Base-by-base conservation (phyloP, 2,113 vertebrate genomes). In the Sebastes fasciatus region DNA sequence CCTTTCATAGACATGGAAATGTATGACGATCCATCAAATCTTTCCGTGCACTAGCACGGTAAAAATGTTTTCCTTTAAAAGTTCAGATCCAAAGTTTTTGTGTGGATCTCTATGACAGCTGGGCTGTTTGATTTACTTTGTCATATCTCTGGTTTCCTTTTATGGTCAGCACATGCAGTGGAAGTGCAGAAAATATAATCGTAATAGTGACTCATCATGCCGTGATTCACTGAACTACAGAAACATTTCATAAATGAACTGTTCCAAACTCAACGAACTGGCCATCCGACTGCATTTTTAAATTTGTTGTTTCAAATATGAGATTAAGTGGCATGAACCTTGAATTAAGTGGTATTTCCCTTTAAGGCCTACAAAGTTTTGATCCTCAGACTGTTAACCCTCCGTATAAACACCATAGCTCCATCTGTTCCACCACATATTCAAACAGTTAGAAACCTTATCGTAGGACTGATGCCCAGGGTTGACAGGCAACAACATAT, bases 401-500 rank as follows among this genome's bases (percentile, higher is more conserved):
- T 60, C 55, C 23, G 62, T 66, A 58, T 34, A 43, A 64, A 40
- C 12, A 72, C 71, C 13, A 55, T 2, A 12, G 51, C 70, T 62
- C 83, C 66, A 62, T 40, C 16, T 4, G 2, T 16, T 7, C 11
- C 23, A 64, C 80, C 76, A 62, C 58, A 7, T 54, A 67, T 70
- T 85, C 11, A 83, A 88, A 88, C 19, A 61, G 34, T 34, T 34
- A 34, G 65, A 85, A 89, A 93, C 89, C 90, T 94, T 88, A 85
- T 86, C n/a, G 67, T 79, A 14, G 88, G 86, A 79, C 72, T 85
- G 77, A 90, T 43, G 67, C 83, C 88, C 57, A 80, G 77, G 23
- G 84, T 80, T 63, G 87, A 83, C 68, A 88, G 73, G 75, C 90
- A 94, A 88, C 90, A 90, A 86, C 91, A 94, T 69, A 91, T 70